phyloP scores from a whole-genome alignment of 2,113 vertebrate species.

The Theristicus caerulescens region DNA sequence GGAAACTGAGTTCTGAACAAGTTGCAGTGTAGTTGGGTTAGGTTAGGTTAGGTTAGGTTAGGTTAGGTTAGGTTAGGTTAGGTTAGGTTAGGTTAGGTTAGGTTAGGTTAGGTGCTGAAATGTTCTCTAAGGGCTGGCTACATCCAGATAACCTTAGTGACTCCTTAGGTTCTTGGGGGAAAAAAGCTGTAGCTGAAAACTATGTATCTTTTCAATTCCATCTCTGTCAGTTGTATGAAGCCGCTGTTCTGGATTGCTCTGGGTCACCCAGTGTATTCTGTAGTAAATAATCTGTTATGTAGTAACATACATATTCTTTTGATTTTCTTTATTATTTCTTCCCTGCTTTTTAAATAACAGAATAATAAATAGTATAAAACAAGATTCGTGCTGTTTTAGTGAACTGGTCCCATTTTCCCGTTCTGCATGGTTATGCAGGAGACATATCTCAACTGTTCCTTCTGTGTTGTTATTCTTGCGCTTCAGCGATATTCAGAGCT shows the following conservation, averaged over 20 bases:
- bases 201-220: background rate
- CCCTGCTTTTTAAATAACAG: background rate
- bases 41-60: background rate
- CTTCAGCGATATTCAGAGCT: background rate
- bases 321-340: background rate
- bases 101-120: background rate
- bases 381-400: background rate
- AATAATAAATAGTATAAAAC: background rate
- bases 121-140: background rate
- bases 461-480: background rate
- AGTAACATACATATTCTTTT: background rate
- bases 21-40: background rate
- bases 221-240: background rate
- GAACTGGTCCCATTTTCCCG: background rate
- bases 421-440: background rate
- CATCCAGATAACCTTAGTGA: background rate
- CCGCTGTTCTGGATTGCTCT: background rate
- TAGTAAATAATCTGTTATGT: background rate
- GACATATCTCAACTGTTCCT: background rate
- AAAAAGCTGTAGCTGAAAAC: background rate
- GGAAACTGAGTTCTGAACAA: background rate
- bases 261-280: background rate
- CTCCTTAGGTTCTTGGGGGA: background rate
- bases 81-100: background rate
- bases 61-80: background rate